These are phyloP conservation scores for Tautogolabrus adspersus DNA, from an alignment of 2,113 vertebrate genomes.

Conservation along the genomic window DNA sequence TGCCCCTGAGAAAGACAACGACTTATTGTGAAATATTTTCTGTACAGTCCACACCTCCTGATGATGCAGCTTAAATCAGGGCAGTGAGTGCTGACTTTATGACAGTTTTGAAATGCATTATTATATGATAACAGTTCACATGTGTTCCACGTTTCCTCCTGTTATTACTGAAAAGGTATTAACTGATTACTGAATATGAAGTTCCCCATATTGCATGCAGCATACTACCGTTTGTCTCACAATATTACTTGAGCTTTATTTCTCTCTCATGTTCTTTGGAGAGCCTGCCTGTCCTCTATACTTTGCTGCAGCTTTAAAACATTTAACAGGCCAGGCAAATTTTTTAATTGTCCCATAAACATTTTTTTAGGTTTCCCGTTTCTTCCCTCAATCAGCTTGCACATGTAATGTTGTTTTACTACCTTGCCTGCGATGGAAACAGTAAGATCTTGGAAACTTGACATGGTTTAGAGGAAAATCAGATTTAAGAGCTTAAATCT, in stretches of 20 bases:
- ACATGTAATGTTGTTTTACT: constrained; percentile 66
- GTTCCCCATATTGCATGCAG: constrained; percentile 21
- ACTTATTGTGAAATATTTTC: constrained; percentile 3
- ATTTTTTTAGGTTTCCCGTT: constrained; percentile 54
- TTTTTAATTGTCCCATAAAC: constrained; percentile 75
- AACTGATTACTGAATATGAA: constrained; percentile 42
- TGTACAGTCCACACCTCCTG: background rate
- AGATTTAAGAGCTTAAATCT: constrained; percentile 34
- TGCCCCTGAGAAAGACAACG: background rate
- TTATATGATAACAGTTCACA: background rate
- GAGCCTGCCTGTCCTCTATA: constrained; percentile 9
- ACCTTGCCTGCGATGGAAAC: constrained; percentile 71
- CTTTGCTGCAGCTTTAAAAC: constrained; percentile 47
- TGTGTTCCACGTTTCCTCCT: constrained; percentile 25
- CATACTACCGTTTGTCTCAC: background rate
- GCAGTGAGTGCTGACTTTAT: constrained; percentile 30
- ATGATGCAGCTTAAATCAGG: constrained; percentile 27
- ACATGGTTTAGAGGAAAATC: constrained; percentile 46
- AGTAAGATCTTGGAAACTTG: constrained; percentile 54
- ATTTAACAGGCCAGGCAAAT: constrained; percentile 59
- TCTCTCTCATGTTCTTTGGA: constrained; percentile 39
- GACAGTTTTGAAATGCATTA: constrained; percentile 34
- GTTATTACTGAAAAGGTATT: constrained; percentile 17
- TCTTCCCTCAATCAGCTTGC: constrained; percentile 54
- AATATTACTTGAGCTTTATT: constrained; percentile 17